Conservation (phyloP, 1,140 invertebrate genomes). For the Macrotrachela quadricornifera region DNA sequence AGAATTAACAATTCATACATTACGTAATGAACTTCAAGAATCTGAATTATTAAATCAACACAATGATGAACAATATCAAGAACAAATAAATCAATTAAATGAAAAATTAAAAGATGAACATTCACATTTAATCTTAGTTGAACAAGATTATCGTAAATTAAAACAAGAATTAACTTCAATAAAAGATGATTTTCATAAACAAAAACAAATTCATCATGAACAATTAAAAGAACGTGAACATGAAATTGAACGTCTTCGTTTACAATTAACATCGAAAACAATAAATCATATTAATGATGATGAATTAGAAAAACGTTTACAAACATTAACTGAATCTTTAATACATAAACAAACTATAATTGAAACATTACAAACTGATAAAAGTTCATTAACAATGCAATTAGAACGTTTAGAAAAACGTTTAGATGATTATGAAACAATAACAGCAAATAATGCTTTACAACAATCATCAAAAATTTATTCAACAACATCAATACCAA, state of each 20-base stretch:
- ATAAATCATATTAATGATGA: slow-evolving; percentile 33
- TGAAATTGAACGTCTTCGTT: slow-evolving; percentile 39
- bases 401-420: slow-evolving; percentile 38
- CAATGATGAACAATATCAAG: slow-evolving; percentile 22
- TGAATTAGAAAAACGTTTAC: slow-evolving; percentile 45
- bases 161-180: slow-evolving; percentile 38
- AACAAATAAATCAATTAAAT: slow-evolving; percentile 19
- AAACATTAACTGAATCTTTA: slow-evolving; percentile 49
- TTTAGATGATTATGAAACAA: slow-evolving; percentile 19
- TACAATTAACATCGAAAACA: slow-evolving; percentile 31
- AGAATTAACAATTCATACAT: slow-evolving; percentile 34
- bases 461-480: slow-evolving; percentile 10
- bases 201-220: slow-evolving; percentile 32
- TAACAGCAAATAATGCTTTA: slow-evolving; percentile 11
- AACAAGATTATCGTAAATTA: slow-evolving; percentile 7
- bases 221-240: slow-evolving; percentile 38
- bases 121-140: not conserved
- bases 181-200: slow-evolving; percentile 38
- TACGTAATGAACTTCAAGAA: slow-evolving; percentile 37
- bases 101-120: slow-evolving; percentile 17
- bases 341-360: slow-evolving; percentile 55
- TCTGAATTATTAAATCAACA: slow-evolving; percentile 17
- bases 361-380: slow-evolving; percentile 51
- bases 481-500: not conserved
- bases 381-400: slow-evolving; percentile 52